phyloP scores from a whole-genome alignment of 35 echinoderm and acorn worm species.

The Nesometra sesokonis region DNA sequence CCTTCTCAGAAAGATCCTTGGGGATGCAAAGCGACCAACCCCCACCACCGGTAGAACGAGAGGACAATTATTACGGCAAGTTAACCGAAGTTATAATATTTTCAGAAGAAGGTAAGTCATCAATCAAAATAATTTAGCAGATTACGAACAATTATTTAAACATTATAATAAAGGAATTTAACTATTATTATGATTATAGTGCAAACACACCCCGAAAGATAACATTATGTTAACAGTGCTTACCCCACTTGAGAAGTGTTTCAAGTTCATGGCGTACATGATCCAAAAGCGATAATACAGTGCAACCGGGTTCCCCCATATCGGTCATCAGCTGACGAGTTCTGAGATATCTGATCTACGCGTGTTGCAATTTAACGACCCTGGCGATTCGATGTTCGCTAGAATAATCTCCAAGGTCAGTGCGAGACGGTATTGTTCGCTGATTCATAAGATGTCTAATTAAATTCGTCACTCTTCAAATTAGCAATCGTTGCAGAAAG shows the following conservation, averaged over 20 bases:
- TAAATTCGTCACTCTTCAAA: no score
- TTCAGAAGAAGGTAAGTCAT: constrained; percentile 46
- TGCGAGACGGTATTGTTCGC: no score
- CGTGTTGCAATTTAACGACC: background rate
- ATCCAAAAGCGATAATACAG: no score
- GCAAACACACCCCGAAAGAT: background rate
- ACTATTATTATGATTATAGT: background rate
- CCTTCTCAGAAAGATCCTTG: constrained; percentile 31
- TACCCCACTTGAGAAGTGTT: no score
- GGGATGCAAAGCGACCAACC: background rate
- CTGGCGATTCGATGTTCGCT: background rate
- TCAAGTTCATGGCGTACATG: no score
- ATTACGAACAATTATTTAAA: background rate
- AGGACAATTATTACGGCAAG: constrained; percentile 51
- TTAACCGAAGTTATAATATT: constrained; percentile 52
- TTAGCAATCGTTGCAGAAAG: no score
- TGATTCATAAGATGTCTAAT: no score
- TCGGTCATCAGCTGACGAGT: no score
- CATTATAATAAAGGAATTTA: no score
- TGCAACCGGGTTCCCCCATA: no score
- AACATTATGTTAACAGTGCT: no score
- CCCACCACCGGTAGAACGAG: background rate
- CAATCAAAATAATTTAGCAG: background rate
- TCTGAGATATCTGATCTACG: no score
- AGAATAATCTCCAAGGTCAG: background rate